Conservation (phyloP, 2,888 invertebrate genomes). For the Drosophila paranaensis region DNA sequence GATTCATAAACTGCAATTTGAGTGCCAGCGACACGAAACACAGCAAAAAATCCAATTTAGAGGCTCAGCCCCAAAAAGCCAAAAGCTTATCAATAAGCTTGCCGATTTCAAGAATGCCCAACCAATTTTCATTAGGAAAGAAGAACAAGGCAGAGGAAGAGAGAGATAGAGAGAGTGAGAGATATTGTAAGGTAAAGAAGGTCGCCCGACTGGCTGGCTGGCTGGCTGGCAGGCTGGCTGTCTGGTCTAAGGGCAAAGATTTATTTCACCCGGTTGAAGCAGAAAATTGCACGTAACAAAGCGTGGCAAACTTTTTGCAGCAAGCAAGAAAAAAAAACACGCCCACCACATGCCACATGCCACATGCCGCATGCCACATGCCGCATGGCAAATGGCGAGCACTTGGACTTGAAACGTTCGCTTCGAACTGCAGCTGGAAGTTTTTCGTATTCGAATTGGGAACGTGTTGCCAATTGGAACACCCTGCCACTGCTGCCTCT, state of each 20-base stretch:
- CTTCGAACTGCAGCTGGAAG: constrained; percentile 15
- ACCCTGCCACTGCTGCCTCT: not conserved
- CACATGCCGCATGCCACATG: constrained; percentile 13
- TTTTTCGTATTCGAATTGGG: constrained; percentile 9
- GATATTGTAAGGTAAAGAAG: constrained; percentile 2
- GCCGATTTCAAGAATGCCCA: not conserved
- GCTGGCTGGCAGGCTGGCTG: constrained; percentile 1
- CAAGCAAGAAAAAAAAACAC: constrained; percentile 22
- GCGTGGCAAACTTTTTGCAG: constrained; percentile 66
- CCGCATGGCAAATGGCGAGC: constrained; percentile 19
- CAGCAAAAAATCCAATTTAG: constrained; percentile 31
- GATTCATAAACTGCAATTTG: constrained; percentile 30
- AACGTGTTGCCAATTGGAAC: constrained; percentile 11
- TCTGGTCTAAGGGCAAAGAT: constrained; percentile 55
- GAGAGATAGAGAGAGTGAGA: not conserved
- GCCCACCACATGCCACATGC: constrained; percentile 39
- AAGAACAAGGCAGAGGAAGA: constrained; percentile 8
- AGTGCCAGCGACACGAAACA: constrained; percentile 8
- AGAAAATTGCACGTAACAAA: constrained; percentile 79
- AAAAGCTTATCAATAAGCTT: constrained; percentile 41
- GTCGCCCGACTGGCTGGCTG: constrained; percentile 4
- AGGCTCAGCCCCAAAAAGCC: not conserved
- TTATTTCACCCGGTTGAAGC: constrained; percentile 76
- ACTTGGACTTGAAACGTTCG: constrained; percentile 28
- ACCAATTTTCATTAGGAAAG: constrained; percentile 2